These are phyloP conservation scores for Lycodopsis pacificus DNA, from an alignment of 2,797 vertebrate genomes.

Conservation along the genomic window DNA sequence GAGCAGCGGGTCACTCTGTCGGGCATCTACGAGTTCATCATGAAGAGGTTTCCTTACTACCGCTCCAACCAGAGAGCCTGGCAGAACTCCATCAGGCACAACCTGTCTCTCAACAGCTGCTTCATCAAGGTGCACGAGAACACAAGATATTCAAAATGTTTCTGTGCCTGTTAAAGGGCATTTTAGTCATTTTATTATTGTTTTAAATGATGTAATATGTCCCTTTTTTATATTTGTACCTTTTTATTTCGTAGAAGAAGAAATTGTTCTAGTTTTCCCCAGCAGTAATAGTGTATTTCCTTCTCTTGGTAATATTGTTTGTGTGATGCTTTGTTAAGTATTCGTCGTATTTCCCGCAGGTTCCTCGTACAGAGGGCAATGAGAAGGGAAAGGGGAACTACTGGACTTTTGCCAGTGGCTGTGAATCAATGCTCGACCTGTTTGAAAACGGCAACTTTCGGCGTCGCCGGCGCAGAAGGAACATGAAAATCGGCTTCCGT, in stretches of 20 bases:
- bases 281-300: not conserved
- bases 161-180: not conserved
- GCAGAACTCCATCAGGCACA: slow-evolving; percentile 99
- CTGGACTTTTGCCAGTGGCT: slow-evolving; percentile 96
- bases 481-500: slow-evolving; percentile 87
- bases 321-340: not conserved
- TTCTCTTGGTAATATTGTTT: not conserved
- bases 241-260: not conserved
- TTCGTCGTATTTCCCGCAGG: slow-evolving; percentile 76
- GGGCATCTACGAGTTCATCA: slow-evolving; percentile 99
- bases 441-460: slow-evolving; percentile 98
- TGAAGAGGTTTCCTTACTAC: slow-evolving; percentile 97
- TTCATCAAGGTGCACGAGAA: slow-evolving; percentile 91
- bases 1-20: slow-evolving; percentile 95
- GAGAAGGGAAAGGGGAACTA: slow-evolving; percentile 98
- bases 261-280: too few species aligned
- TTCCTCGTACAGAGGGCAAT: slow-evolving; percentile 94
- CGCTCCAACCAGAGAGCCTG: slow-evolving; percentile 97
- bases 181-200: too few species aligned
- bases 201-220: too few species aligned
- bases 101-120: slow-evolving; percentile 98
- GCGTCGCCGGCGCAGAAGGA: slow-evolving; percentile 89
- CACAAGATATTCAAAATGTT: not conserved
- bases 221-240: not conserved
- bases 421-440: slow-evolving; percentile 96